A percentile compares a stretch with the other conserved stretches of the same genome.
phyloP scores from a whole-genome alignment of 2,113 vertebrate genomes.

The Oncorhynchus nerka region DNA sequence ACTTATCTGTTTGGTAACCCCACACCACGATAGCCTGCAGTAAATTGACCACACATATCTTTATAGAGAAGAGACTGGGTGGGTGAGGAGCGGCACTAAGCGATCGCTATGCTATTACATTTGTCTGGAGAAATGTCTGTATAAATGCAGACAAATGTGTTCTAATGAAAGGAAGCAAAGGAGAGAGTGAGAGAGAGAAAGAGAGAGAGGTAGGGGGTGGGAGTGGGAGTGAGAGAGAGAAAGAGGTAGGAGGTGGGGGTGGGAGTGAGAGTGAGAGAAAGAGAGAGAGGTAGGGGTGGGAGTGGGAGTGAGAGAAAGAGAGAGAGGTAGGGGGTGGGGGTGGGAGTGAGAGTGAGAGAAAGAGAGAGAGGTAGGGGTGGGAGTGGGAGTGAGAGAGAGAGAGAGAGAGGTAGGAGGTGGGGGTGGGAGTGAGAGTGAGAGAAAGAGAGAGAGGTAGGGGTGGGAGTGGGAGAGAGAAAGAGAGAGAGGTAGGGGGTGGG shows the following conservation, averaged over 20 bases:
- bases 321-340: too few species aligned
- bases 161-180: neutral
- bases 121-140: slow-evolving; percentile 21
- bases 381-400: too few species aligned
- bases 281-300: too few species aligned
- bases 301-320: too few species aligned
- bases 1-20: slow-evolving; percentile 20
- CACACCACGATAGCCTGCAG: slow-evolving; percentile 8
- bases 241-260: neutral
- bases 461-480: too few species aligned
- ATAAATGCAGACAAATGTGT: slow-evolving; percentile 10
- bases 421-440: too few species aligned
- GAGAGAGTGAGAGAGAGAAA: neutral
- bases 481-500: too few species aligned
- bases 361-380: too few species aligned
- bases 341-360: too few species aligned
- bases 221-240: neutral
- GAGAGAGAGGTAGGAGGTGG: too few species aligned
- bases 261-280: too few species aligned
- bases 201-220: neutral
- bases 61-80: neutral
- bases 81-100: neutral
- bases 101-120: neutral
- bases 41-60: slow-evolving; percentile 12
- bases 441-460: too few species aligned